These are phyloP conservation scores for Zosterops lateralis DNA, from an alignment of 2,113 vertebrate species.

Conservation along the genomic window DNA sequence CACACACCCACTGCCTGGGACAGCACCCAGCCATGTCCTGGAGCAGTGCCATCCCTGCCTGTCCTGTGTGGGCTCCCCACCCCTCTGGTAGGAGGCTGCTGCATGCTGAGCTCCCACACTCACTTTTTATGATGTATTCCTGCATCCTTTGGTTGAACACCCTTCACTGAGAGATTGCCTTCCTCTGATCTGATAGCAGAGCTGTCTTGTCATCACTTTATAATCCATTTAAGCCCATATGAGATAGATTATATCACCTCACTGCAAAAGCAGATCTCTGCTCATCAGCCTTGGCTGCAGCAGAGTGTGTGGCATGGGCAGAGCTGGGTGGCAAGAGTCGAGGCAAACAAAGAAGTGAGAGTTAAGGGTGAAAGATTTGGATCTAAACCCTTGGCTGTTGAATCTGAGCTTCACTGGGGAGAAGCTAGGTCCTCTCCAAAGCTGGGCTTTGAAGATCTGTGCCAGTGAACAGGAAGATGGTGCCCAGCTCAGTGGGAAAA, in stretches of 20 bases:
- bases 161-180: neutral
- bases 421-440: neutral
- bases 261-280: neutral
- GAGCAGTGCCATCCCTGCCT: neutral
- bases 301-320: neutral
- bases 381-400: neutral
- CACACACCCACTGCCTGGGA: rapidly evolving
- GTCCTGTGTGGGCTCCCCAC: neutral
- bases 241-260: neutral
- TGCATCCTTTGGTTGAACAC: neutral
- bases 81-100: neutral
- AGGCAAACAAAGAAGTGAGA: neutral
- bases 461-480: neutral
- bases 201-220: neutral
- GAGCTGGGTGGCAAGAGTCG: rapidly evolving
- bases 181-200: neutral
- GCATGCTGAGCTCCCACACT: neutral
- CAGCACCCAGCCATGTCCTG: neutral
- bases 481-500: neutral
- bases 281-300: neutral
- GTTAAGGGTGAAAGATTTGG: neutral
- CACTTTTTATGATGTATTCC: neutral
- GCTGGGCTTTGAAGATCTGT: neutral
- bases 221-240: neutral
- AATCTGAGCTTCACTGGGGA: neutral